Conservation (phyloP, 92 coral and sea anemone genomes). For the Parazoanthus darwini region DNA sequence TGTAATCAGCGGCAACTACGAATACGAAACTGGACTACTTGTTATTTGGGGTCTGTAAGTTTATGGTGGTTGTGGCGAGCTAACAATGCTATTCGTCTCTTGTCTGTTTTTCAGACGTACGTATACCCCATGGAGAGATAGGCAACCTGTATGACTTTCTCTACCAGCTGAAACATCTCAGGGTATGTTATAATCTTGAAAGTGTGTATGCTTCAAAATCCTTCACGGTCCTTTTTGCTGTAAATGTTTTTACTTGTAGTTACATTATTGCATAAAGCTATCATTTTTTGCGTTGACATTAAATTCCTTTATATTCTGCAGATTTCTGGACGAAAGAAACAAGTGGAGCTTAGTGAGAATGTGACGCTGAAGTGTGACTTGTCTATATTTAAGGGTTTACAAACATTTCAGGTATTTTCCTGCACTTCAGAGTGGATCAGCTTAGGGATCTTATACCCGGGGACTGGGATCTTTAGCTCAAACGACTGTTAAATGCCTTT, state of each 20-base stretch:
- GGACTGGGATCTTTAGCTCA: no score
- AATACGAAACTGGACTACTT: no score
- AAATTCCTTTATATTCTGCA: neutral
- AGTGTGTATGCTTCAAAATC: no score
- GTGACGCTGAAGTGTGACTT: conserved; percentile 78
- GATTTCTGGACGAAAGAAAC: conserved; percentile 61
- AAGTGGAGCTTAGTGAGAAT: conserved; percentile 78
- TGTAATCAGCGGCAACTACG: no score
- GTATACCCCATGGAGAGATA: conserved; percentile 83
- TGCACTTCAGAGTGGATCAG: neutral
- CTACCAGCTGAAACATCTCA: conserved; percentile 76
- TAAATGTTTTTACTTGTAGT: no score
- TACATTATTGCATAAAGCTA: neutral
- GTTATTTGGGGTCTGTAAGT: no score
- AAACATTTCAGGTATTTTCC: conserved; percentile 71
- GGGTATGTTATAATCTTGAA: conserved; percentile 50
- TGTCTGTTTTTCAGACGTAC: conserved; percentile 52
- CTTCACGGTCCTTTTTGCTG: no score
- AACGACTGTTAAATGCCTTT: no score
- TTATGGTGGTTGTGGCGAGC: neutral
- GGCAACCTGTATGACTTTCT: conserved; percentile 93
- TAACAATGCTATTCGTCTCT: no score
- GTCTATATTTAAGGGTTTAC: conserved; percentile 76
- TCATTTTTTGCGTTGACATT: neutral
- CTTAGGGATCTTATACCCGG: no score